A percentile compares a stretch with the other conserved stretches of the same genome.
These are phyloP conservation scores for Sterrhoptilus dennistouni DNA, from an alignment of 2,113 vertebrate genomes.

Conservation along the genomic window DNA sequence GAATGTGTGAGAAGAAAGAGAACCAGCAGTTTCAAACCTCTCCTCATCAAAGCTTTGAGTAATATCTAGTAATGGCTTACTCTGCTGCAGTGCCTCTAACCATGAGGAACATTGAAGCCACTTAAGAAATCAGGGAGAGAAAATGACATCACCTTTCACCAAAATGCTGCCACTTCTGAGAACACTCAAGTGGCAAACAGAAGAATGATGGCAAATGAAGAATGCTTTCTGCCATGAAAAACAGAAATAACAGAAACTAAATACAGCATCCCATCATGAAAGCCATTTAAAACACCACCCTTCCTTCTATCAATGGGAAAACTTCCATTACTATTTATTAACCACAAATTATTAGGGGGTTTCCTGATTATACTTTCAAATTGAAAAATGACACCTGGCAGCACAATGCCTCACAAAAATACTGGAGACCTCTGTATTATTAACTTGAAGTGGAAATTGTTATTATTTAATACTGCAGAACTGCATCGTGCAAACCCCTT, in stretches of 20 bases:
- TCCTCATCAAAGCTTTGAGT: background rate
- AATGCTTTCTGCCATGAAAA: background rate
- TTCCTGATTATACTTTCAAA: background rate
- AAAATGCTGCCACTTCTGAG: background rate
- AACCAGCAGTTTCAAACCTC: background rate
- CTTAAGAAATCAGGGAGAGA: background rate
- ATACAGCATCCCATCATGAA: background rate
- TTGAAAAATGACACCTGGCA: background rate
- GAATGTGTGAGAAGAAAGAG: background rate
- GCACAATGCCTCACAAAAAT: background rate
- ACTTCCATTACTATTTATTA: background rate
- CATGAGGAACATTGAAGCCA: fast-evolving
- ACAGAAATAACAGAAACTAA: background rate
- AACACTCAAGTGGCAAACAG: background rate
- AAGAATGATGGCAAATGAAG: background rate
- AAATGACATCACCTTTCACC: background rate
- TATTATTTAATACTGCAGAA: background rate
- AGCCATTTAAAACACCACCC: background rate
- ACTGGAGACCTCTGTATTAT: background rate
- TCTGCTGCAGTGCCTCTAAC: background rate
- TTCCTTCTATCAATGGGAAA: background rate
- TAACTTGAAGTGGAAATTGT: background rate
- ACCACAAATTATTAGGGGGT: background rate
- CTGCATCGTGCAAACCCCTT: background rate
- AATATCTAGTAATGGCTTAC: background rate